Percentiles rank a stretch among this genome's conserved stretches.
These are phyloP conservation scores for Steromphala cineraria DNA, from an alignment of 2,888 invertebrate genomes.

Conservation along the genomic window DNA sequence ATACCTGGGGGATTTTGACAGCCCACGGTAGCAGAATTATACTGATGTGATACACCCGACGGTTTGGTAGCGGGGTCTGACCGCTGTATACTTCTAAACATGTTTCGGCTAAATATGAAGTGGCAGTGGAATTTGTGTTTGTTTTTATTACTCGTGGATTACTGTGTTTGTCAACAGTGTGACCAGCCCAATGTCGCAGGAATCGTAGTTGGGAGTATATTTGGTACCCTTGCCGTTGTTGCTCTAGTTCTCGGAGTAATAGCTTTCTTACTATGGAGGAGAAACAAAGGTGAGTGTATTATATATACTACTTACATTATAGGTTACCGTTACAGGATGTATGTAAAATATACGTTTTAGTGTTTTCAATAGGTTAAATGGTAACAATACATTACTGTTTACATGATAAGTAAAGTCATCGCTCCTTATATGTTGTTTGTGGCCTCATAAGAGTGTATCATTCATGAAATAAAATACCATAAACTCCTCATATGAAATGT, in stretches of 20 bases:
- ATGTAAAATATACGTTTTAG: too few species aligned
- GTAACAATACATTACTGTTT: too few species aligned
- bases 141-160: background rate
- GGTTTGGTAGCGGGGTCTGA: background rate
- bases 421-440: too few species aligned
- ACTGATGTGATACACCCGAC: background rate
- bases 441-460: too few species aligned
- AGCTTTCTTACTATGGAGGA: conserved; percentile 23
- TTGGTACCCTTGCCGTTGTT: conserved; percentile 27
- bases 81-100: background rate
- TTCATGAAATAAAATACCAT: too few species aligned
- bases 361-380: too few species aligned
- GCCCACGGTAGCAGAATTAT: background rate
- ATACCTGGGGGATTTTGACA: background rate
- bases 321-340: too few species aligned
- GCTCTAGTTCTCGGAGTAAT: conserved; percentile 19
- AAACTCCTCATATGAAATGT: too few species aligned
- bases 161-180: background rate
- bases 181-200: conserved; percentile 21
- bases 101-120: background rate
- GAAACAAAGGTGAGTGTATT: conserved; percentile 21
- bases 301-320: too few species aligned
- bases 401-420: too few species aligned
- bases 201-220: conserved; percentile 24
- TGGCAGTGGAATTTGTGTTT: background rate